Conservation (phyloP, 2,797 vertebrate genomes). For the Chelon auratus region DNA sequence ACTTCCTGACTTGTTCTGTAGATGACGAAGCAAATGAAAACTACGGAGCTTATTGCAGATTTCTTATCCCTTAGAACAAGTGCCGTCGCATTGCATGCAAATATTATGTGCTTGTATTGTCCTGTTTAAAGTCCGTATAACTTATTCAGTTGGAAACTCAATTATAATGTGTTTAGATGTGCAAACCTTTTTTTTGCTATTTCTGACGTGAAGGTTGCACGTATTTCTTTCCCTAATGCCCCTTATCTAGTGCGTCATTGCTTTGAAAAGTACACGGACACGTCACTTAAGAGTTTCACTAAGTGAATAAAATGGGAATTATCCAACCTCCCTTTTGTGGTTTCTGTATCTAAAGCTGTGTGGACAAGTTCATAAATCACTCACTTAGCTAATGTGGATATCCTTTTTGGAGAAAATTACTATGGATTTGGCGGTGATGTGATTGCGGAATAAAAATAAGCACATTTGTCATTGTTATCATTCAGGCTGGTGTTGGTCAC, state of each 20-base stretch:
- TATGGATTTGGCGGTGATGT: slow-evolving; percentile 79
- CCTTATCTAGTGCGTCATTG: slow-evolving; percentile 13
- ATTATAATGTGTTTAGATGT: slow-evolving; percentile 1
- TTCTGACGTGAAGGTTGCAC: slow-evolving; percentile 3
- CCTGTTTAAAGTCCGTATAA: too few relatives aligned
- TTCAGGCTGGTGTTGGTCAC: slow-evolving; percentile 60
- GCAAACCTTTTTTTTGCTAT: background rate
- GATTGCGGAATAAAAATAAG: slow-evolving; percentile 78
- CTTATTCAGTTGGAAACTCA: background rate
- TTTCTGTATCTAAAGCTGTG: slow-evolving; percentile 70
- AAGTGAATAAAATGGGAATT: slow-evolving; percentile 47
- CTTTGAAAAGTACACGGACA: slow-evolving; percentile 25
- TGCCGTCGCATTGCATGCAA: background rate
- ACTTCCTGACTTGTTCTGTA: slow-evolving; percentile 19
- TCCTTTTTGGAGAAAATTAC: slow-evolving; percentile 81
- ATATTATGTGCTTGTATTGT: background rate
- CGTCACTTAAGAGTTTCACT: slow-evolving; percentile 39
- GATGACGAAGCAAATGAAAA: too few relatives aligned
- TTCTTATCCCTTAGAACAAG: background rate
- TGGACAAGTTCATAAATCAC: slow-evolving; percentile 82
- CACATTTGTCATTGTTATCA: slow-evolving; percentile 83
- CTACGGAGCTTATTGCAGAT: background rate
- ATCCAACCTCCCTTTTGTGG: slow-evolving; percentile 45
- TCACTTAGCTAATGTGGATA: slow-evolving; percentile 75
- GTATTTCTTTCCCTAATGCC: slow-evolving; percentile 4